Evolutionary conservation across 2,797 vertebrate genomes (phyloP).

Genomic region (Enteromius argenteus): DNA sequence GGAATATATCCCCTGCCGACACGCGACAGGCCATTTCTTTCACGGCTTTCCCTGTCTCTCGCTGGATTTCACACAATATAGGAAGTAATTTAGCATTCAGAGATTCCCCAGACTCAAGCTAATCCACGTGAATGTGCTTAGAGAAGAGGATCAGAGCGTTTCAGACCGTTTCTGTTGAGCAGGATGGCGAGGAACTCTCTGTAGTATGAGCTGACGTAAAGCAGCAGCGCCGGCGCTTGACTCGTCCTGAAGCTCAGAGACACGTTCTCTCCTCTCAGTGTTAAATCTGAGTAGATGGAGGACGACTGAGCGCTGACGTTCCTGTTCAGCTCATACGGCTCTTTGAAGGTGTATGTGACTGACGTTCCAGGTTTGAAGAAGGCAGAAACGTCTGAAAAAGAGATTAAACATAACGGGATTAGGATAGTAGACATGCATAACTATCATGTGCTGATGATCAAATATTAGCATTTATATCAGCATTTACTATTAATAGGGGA

Average conservation of each 20-base stretch:
- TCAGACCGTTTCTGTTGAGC: slow-evolving; percentile 88
- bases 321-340: slow-evolving; percentile 81
- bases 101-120: slow-evolving; percentile 47
- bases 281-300: slow-evolving; percentile 83
- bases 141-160: slow-evolving; percentile 41
- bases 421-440: background rate
- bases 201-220: slow-evolving; percentile 84
- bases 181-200: slow-evolving; percentile 87
- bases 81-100: slow-evolving; percentile 49
- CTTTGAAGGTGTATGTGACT: slow-evolving; percentile 84
- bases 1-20: slow-evolving; percentile 4
- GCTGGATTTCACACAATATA: slow-evolving; percentile 34
- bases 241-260: slow-evolving; percentile 87
- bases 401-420: background rate
- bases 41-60: slow-evolving; percentile 11
- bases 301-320: slow-evolving; percentile 83
- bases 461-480: background rate
- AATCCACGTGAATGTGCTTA: slow-evolving; percentile 54
- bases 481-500: background rate
- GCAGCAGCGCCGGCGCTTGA: slow-evolving; percentile 83
- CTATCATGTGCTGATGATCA: background rate
- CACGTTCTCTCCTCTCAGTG: slow-evolving; percentile 81
- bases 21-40: background rate
- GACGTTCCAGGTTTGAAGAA: slow-evolving; percentile 86
- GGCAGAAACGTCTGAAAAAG: slow-evolving; percentile 87